Base-by-base conservation (phyloP, 1,140 invertebrate species). In the Drosophila sechellia region DNA sequence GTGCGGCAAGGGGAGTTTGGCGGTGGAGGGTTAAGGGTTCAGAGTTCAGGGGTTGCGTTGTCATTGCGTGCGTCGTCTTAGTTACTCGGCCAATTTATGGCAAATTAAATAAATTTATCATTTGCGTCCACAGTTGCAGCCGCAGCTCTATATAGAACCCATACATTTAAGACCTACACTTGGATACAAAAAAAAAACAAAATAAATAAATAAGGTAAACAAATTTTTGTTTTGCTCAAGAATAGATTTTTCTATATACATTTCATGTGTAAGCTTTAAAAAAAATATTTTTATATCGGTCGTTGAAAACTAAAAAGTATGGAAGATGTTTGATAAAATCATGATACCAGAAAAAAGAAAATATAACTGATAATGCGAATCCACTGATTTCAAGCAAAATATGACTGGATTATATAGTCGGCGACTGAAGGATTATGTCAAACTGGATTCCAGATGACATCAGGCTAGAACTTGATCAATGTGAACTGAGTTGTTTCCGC, bases 41-140 rank as follows among this genome's bases (percentile, higher is more conserved):
- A 11, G 15, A 39, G 25, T 5, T 55, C 50, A 10, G 15, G 48
- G 57, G 6, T n/a, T 59, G 72, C 48, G 68, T 81, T 63, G 76
- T 59, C 76, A 78, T 86, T 86, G 83, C 83, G 83, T 86, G 83
- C 84, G 84, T 83, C 79, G 83, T 86, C 83, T 86, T 86, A 86
- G 83, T 86, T 83, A 86, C 83, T 86, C 61, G 11, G 75, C 79
- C 84, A 87, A 89, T 87, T 87, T 89, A 89, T 87, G 84, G 84
- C 79, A 87, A 87, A 87, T 87, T 87, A 87, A 87, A 87, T 89
- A 87, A 87, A 87, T 87, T 87, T 89, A 87, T 87, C 84, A 87
- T 87, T 89, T 77, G 75, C 74, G 74, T 77, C 49, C 59, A 43
- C 40, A n/a, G 49, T 52, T 10, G 46, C 35, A 49, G 17, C 37